These are phyloP conservation scores for Eupeodes corollae DNA, from an alignment of 1,140 invertebrate species.

Conservation along the genomic window DNA sequence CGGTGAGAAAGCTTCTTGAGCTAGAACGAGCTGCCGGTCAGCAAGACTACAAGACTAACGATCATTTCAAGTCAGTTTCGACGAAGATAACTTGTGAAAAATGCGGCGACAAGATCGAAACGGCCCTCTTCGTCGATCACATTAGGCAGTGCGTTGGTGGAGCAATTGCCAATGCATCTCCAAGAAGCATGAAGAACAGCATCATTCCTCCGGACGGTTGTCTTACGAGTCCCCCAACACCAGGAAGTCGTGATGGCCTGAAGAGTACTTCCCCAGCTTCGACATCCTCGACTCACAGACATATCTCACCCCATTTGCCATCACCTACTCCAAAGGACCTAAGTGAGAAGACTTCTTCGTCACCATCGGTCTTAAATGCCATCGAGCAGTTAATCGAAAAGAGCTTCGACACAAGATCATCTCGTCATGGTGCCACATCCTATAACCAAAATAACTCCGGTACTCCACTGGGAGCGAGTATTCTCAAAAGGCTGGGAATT, in stretches of 20 bases:
- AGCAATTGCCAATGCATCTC: constrained; percentile 45
- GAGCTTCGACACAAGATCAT: constrained; percentile 79
- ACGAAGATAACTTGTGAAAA: constrained; percentile 91
- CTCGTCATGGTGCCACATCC: constrained; percentile 48
- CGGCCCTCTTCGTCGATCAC: constrained; percentile 84
- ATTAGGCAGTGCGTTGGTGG: constrained; percentile 73
- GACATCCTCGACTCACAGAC: constrained; percentile 40
- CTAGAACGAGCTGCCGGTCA: constrained; percentile 63
- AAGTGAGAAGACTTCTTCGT: constrained; percentile 40
- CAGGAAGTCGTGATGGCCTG: constrained; percentile 44
- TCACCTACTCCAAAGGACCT: constrained; percentile 6
- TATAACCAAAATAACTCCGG: constrained; percentile 22
- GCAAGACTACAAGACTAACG: constrained; percentile 58
- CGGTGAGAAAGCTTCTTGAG: constrained; percentile 81
- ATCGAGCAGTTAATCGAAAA: constrained; percentile 96
- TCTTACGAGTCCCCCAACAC: constrained; percentile 42
- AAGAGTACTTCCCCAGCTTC: constrained; percentile 52
- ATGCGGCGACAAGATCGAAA: constrained; percentile 90
- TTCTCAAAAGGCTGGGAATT: constrained; percentile 83
- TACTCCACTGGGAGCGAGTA: constrained; percentile 74
- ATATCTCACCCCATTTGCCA: constrained; percentile 47
- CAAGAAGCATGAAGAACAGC: constrained; percentile 8
- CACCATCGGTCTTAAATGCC: constrained; percentile 83
- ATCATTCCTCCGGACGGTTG: constrained; percentile 44
- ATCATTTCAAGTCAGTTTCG: constrained; percentile 46